Conservation (phyloP, 2,113 vertebrate genomes). For the Channa maculata region DNA sequence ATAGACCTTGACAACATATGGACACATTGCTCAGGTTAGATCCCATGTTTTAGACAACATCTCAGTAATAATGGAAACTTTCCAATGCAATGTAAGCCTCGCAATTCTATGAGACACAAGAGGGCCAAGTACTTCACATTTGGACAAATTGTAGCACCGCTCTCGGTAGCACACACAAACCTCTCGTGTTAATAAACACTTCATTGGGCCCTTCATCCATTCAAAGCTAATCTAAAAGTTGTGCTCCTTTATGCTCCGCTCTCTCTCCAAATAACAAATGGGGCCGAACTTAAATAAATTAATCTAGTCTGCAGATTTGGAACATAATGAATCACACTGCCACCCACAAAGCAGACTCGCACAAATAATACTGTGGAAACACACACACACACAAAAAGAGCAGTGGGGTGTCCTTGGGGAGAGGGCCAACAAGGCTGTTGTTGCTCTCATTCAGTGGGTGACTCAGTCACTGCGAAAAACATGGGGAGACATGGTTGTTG, state of each 20-base stretch:
- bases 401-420: conserved; percentile 55
- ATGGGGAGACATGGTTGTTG: conserved; percentile 10
- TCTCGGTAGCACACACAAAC: background rate
- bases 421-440: conserved; percentile 37
- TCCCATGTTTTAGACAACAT: background rate
- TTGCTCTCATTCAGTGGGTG: conserved; percentile 47
- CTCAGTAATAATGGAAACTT: conserved; percentile 18
- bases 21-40: background rate
- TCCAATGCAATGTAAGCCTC: background rate
- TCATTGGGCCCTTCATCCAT: conserved; percentile 46
- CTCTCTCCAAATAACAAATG: conserved; percentile 53
- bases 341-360: conserved; percentile 49
- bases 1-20: background rate
- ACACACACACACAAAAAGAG: conserved; percentile 39
- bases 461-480: conserved; percentile 54
- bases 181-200: conserved; percentile 59
- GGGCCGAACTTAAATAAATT: conserved; percentile 53
- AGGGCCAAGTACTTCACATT: conserved; percentile 27
- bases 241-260: conserved; percentile 28
- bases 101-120: background rate
- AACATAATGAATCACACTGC: conserved; percentile 62
- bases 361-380: conserved; percentile 33
- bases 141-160: conserved; percentile 26
- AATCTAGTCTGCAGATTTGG: conserved; percentile 53
- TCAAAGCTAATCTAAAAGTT: conserved; percentile 10